phyloP scores from a whole-genome alignment of 2,113 vertebrate genomes.

The Rana temporaria region DNA sequence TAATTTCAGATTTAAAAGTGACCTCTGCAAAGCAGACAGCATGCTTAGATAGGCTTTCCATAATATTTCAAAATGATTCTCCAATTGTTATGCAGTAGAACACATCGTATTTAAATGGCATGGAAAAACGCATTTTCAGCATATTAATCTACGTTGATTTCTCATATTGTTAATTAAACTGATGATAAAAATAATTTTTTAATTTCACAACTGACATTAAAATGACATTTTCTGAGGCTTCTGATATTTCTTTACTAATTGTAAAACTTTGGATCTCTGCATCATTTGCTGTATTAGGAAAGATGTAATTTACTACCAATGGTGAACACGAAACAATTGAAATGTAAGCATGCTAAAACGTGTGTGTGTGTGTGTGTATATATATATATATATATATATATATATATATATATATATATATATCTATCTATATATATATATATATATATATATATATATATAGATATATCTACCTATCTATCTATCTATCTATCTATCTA shows the following conservation, averaged over 20 bases:
- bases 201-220: slow-evolving; percentile 67
- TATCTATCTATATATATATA: no score
- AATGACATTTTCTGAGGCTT: slow-evolving; percentile 70
- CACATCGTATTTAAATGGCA: slow-evolving; percentile 60
- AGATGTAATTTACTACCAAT: slow-evolving; percentile 54
- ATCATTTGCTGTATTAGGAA: slow-evolving; percentile 63
- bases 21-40: slow-evolving; percentile 10
- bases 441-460: no score
- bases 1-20: slow-evolving; percentile 2
- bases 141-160: slow-evolving; percentile 67
- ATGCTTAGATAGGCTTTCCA: background rate
- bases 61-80: slow-evolving; percentile 55
- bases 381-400: no score
- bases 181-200: slow-evolving; percentile 68
- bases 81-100: slow-evolving; percentile 61
- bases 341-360: no score
- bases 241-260: slow-evolving; percentile 71
- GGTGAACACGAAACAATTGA: slow-evolving; percentile 10
- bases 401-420: no score
- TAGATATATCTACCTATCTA: no score
- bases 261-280: slow-evolving; percentile 71
- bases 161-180: slow-evolving; percentile 69
- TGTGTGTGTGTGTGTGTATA: no score
- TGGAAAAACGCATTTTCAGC: slow-evolving; percentile 61
- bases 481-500: no score